Base-by-base conservation (phyloP, 2,888 invertebrate genomes). In the Cephus sareptanus region DNA sequence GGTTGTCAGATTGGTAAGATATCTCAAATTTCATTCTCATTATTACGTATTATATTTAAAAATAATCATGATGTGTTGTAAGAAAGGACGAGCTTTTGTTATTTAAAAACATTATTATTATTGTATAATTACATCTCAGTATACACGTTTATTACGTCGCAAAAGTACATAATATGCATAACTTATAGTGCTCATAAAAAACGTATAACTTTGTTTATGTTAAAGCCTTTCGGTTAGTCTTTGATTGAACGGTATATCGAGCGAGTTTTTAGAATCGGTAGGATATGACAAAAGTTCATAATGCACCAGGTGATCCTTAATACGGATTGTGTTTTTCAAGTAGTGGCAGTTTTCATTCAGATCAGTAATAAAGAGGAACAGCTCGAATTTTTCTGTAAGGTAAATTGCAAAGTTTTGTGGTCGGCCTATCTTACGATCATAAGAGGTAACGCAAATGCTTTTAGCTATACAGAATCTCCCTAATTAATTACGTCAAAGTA, bases 121-220 rank as follows among this genome's bases (percentile, higher is more conserved):
- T 34, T 79, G 71, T 71, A 78, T 74, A 81, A 79, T 82, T 79
- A 79, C 76, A 76, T 78, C 13, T 75, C 37, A 34, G 68, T 78
- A 69, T 76, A 78, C 69, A 76, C 73, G 70, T 74, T 79, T 74
- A 73, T 69, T 77, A 75, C 40, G 73, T 73, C 73, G n/a, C 69
- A 77, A 81, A 75, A 76, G 68, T 80, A 77, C 76, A 81, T 35
- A 80, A 78, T 81, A 80, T 77, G 73, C 81, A 79, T 74, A 81
- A 73, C 56, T 56, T 23, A 56, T 56, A 56, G 56, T 56, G 23
- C 23, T 56, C 56, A 56, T 56, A 23, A 56, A 23, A 56, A 56
- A 56, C 56, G 23, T 56, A 56, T 23, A 56, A 56, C 56, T 56
- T 56, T 56, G 56, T 56, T 40, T 34, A 15, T 15, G 69, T n/a